Evolutionary conservation across 2,888 invertebrate species (phyloP).

Genomic region (Cheiracanthium punctorium): DNA sequence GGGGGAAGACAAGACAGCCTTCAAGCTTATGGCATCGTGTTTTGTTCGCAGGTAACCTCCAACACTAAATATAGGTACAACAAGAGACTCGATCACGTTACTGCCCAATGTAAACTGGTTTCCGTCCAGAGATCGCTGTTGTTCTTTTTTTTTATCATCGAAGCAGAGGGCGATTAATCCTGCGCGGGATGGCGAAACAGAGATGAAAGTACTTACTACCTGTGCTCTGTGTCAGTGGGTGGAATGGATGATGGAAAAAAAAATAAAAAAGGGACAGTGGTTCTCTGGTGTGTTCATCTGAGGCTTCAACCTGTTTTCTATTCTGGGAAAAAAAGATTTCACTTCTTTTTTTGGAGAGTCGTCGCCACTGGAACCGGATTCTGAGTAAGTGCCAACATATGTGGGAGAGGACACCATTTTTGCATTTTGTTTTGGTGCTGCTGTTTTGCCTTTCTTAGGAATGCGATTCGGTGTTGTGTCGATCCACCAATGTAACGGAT

Average conservation of each 20-base stretch:
- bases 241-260: neutral
- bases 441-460: neutral
- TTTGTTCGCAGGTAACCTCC: conserved; percentile 40
- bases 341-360: conserved; percentile 30
- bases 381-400: conserved; percentile 40
- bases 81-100: neutral
- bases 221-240: conserved; percentile 47
- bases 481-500: conserved; percentile 2
- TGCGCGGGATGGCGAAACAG: conserved; percentile 27
- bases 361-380: conserved; percentile 53
- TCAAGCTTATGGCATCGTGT: neutral
- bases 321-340: conserved; percentile 12
- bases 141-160: conserved; percentile 16
- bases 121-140: conserved; percentile 25
- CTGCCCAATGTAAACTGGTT: conserved; percentile 38
- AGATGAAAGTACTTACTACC: neutral
- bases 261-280: conserved; percentile 45
- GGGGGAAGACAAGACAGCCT: neutral
- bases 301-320: conserved; percentile 42
- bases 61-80: conserved; percentile 52
- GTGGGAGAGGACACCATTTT: conserved; percentile 27
- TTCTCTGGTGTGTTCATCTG: conserved; percentile 24
- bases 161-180: conserved; percentile 42
- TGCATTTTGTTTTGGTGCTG: conserved; percentile 11
- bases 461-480: neutral